phyloP scores from a whole-genome alignment of 2,113 vertebrate genomes.

The Cyprinodon tularosa region DNA sequence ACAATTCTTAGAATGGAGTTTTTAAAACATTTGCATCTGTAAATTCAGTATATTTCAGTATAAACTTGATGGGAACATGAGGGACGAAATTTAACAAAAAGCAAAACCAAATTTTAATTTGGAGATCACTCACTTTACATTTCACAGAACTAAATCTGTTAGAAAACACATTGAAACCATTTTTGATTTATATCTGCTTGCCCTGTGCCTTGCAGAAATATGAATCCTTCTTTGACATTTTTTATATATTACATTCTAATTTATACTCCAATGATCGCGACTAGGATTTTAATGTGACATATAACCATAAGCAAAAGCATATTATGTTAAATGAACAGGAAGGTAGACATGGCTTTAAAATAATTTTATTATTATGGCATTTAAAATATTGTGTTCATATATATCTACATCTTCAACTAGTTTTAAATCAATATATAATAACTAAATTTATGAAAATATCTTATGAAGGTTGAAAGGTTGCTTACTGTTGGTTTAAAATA shows the following conservation, averaged over 20 bases:
- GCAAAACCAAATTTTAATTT: slow-evolving; percentile 5
- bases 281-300: neutral
- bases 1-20: slow-evolving; percentile 4
- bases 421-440: no score
- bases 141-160: neutral
- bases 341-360: no score
- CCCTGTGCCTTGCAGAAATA: neutral
- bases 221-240: neutral
- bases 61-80: neutral
- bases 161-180: neutral
- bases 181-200: neutral
- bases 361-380: no score
- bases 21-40: slow-evolving; percentile 16
- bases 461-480: no score
- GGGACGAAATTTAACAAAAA: neutral
- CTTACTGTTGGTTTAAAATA: no score
- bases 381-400: no score
- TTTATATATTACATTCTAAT: neutral
- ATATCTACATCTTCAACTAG: no score
- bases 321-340: no score
- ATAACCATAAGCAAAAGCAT: no score
- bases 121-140: neutral
- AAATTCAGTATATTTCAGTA: slow-evolving; percentile 1
- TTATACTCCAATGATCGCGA: neutral
- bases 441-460: no score